Base-by-base conservation (phyloP, 2,888 invertebrate genomes). In the Rapana venosa region DNA sequence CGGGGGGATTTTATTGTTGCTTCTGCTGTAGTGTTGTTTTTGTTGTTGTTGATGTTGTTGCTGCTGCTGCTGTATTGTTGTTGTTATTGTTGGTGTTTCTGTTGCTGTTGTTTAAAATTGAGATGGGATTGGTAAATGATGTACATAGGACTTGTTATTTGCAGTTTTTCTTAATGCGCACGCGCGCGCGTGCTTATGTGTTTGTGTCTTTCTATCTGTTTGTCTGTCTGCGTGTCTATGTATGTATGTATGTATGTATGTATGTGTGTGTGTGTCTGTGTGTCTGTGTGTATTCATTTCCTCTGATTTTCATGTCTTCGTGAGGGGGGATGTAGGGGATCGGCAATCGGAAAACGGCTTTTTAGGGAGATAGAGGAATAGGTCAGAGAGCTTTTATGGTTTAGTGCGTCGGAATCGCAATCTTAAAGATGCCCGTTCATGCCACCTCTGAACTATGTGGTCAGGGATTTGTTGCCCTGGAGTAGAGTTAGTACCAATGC, bases 241-340 rank as follows among this genome's bases (percentile, higher is more conserved):
- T 30, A n/a, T 6, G 56, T 74, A 47, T 56, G 74, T 77, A 47
- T 77, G 87, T 56, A 36, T 87, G 87, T 79, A 36, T 87, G 87
- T 26, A 26, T 74, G 87, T 47, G 70, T 22, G 30, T 79, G 66
- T 35, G 66, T 87, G 70, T 36, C 11, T 87, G 66, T 87, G 70
- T 70, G 47, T 70, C 26, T 70, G 32, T 70, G 87, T 70, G 66
- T 87, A 35, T 87, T 30, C 32, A 35, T 87, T n/a, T n/a, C n/a
- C n/a, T n/a, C n/a, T n/a, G n/a, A n/a, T n/a, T n/a, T n/a, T n/a
- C n/a, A n/a, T n/a, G n/a, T n/a, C n/a, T n/a, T n/a, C n/a, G n/a
- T n/a, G n/a, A n/a, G n/a, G n/a, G n/a, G n/a, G n/a, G n/a, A n/a
- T n/a, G n/a, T n/a, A n/a, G n/a, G n/a, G n/a, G n/a, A n/a, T n/a